Percentiles rank a stretch among this genome's conserved stretches.
phyloP scores from a whole-genome alignment of 2,113 vertebrate genomes.

The Labeo catla region DNA sequence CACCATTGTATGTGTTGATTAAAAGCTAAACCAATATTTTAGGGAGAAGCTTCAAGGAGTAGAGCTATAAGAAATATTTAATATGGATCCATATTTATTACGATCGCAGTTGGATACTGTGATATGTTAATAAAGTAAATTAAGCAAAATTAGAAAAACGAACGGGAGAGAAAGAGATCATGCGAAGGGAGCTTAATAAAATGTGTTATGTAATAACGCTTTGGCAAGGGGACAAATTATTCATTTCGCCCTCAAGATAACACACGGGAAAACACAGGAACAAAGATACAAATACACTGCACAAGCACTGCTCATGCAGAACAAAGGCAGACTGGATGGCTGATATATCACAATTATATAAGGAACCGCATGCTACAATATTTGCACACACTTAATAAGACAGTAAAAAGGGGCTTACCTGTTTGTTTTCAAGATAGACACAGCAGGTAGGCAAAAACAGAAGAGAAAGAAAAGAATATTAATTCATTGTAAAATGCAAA shows the following conservation, averaged over 20 bases:
- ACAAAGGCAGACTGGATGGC: slow-evolving; percentile 22
- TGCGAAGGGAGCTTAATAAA: neutral
- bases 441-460: slow-evolving; percentile 19
- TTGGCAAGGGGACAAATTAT: slow-evolving; percentile 28
- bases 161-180: neutral
- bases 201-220: slow-evolving; percentile 36
- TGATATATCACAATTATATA: slow-evolving; percentile 17
- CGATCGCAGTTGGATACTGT: neutral
- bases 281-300: neutral
- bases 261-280: slow-evolving; percentile 34
- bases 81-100: slow-evolving; percentile 12
- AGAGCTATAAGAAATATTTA: neutral
- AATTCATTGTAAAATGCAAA: neutral
- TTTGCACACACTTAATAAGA: slow-evolving; percentile 1
- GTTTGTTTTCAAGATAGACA: slow-evolving; percentile 2
- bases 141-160: neutral
- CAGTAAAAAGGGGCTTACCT: slow-evolving; percentile 31
- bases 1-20: neutral
- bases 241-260: slow-evolving; percentile 32
- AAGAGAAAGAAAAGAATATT: neutral
- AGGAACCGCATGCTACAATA: neutral
- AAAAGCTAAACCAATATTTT: neutral
- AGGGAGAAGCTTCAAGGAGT: neutral
- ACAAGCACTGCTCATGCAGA: slow-evolving; percentile 2
- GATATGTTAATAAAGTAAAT: slow-evolving; percentile 7